These are phyloP conservation scores for Pavo muticus DNA, from an alignment of 2,113 vertebrate species.

Conservation along the genomic window DNA sequence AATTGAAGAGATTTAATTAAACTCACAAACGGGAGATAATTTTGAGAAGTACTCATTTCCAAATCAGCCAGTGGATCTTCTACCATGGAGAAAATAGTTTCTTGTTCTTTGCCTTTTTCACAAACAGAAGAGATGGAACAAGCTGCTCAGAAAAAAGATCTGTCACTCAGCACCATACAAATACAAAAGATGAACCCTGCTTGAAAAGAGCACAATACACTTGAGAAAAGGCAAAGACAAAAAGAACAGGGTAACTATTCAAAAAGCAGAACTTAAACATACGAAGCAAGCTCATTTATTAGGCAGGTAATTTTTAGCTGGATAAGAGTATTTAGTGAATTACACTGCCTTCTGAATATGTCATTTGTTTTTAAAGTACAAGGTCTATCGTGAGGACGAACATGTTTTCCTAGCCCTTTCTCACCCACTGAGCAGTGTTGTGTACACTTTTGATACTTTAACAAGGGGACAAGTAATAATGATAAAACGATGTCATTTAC, in stretches of 20 bases:
- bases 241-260: background rate
- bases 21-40: background rate
- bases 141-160: background rate
- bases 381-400: background rate
- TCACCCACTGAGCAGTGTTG: background rate
- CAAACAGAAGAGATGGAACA: background rate
- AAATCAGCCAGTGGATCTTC: background rate
- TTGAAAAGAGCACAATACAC: rapidly evolving
- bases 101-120: background rate
- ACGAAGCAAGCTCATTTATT: background rate
- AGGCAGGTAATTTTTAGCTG: background rate
- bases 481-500: background rate
- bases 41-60: background rate
- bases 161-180: background rate
- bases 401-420: background rate
- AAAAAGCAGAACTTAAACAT: background rate
- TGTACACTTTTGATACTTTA: background rate
- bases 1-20: background rate
- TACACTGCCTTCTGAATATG: background rate
- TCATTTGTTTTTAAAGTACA: background rate
- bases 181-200: background rate
- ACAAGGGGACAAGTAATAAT: background rate
- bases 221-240: constrained; percentile 4
- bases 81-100: background rate
- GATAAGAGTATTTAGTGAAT: background rate